A percentile compares a stretch with the other conserved stretches of the same genome.
Evolutionary conservation across 2,888 invertebrate genomes (phyloP).

Genomic region (Calliopum simillimum): DNA sequence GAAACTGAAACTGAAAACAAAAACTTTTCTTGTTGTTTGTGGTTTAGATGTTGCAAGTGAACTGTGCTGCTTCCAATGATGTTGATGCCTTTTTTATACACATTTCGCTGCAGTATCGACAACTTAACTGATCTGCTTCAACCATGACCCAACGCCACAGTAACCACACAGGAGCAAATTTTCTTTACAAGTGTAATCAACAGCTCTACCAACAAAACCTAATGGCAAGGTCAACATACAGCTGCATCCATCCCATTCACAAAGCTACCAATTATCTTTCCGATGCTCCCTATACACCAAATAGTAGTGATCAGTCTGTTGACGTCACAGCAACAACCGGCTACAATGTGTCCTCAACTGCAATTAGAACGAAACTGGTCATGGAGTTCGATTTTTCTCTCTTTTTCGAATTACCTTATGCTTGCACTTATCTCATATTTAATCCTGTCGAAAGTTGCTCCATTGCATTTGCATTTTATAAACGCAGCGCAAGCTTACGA

Average conservation of each 20-base stretch:
- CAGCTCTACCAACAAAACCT: slow-evolving; percentile 14
- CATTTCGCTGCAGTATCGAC: slow-evolving; percentile 1
- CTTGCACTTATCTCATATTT: not conserved
- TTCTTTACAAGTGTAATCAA: not conserved
- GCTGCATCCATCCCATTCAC: slow-evolving; percentile 30
- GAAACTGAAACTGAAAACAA: too few relatives aligned
- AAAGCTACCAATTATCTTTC: slow-evolving; percentile 4
- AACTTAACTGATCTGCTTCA: not conserved
- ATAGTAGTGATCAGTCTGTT: not conserved
- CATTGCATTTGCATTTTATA: not conserved
- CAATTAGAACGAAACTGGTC: slow-evolving; percentile 29
- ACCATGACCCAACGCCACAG: slow-evolving; percentile 32
- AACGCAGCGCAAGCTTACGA: not conserved
- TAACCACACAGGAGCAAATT: slow-evolving; percentile 3
- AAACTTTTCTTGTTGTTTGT: slow-evolving; percentile 40
- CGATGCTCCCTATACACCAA: not conserved
- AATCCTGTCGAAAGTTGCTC: slow-evolving; percentile 23
- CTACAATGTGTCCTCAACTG: not conserved
- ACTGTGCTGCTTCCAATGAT: slow-evolving; percentile 43
- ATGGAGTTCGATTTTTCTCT: too few relatives aligned
- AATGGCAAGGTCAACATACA: slow-evolving; percentile 50
- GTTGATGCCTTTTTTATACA: slow-evolving; percentile 19
- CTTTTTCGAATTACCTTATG: too few relatives aligned
- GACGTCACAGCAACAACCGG: slow-evolving; percentile 7
- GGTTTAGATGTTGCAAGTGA: slow-evolving; percentile 45